Percentiles rank a stretch among this genome's conserved stretches.
phyloP scores from a whole-genome alignment of 2,113 vertebrate genomes.

The Micromys minutus region DNA sequence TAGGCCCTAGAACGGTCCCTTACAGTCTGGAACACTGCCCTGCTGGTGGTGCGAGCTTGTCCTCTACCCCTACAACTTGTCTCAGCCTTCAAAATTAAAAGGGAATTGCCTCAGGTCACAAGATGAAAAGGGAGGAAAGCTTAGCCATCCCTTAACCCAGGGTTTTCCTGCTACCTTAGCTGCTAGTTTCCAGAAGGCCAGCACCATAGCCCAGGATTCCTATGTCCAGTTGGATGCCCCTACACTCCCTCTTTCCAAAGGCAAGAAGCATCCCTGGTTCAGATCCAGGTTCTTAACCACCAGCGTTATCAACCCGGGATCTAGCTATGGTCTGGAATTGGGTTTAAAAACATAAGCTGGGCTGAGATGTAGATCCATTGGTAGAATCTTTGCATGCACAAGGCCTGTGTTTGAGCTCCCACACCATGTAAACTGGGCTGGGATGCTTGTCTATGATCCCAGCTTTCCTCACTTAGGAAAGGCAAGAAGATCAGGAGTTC shows the following conservation, averaged over 20 bases:
- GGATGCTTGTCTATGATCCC: not conserved
- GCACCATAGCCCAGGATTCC: too few species aligned
- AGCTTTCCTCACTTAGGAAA: not conserved
- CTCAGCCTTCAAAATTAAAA: not conserved
- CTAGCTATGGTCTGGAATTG: not conserved
- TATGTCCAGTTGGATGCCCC: not conserved
- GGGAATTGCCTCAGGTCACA: not conserved
- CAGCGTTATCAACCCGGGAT: not conserved
- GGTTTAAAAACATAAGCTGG: not conserved
- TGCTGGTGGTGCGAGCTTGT: not conserved
- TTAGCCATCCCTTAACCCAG: not conserved
- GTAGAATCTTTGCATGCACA: not conserved
- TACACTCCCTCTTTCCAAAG: not conserved
- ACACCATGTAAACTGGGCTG: not conserved
- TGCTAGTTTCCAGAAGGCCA: not conserved
- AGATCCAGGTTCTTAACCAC: not conserved
- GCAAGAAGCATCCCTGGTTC: not conserved
- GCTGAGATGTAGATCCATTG: not conserved
- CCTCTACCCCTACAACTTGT: accelerated
- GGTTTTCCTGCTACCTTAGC: too few species aligned
- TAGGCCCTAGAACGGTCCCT: not conserved
- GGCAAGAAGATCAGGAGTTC: not conserved
- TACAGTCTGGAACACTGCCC: accelerated
- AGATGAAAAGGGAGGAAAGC: not conserved
- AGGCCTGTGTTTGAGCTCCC: not conserved